phyloP scores from a whole-genome alignment of 1,140 invertebrate species.

The Eurosta solidaginis region DNA sequence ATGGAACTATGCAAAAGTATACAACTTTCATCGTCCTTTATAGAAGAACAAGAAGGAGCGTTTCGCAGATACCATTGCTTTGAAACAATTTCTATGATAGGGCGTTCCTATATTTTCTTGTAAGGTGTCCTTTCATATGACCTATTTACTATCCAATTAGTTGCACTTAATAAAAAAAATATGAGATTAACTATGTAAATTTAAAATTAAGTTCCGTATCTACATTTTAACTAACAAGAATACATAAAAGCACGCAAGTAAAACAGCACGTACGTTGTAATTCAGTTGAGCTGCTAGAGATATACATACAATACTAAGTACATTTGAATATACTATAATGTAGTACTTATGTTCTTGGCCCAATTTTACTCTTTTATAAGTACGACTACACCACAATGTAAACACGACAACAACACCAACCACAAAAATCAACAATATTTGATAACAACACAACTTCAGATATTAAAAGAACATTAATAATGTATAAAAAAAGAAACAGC shows the following conservation, averaged over 20 bases:
- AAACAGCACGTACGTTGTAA: neutral
- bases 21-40: too few relatives aligned
- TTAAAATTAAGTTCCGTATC: too few relatives aligned
- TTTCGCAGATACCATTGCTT: too few relatives aligned
- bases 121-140: too few relatives aligned
- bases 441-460: slow-evolving; percentile 2
- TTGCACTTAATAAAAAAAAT: too few relatives aligned
- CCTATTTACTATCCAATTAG: too few relatives aligned
- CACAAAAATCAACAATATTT: slow-evolving; percentile 8
- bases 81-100: too few relatives aligned
- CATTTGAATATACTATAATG: neutral
- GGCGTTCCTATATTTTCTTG: too few relatives aligned
- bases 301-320: neutral
- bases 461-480: neutral
- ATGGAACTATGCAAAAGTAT: too few relatives aligned
- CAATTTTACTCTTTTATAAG: slow-evolving; percentile 14
- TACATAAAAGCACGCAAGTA: neutral
- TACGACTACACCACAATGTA: neutral
- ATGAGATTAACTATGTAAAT: too few relatives aligned
- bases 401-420: neutral
- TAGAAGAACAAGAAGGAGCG: too few relatives aligned
- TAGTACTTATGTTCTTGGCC: slow-evolving; percentile 18
- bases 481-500: neutral
- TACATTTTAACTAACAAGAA: neutral
- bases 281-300: neutral